Percentiles rank a stretch among this genome's conserved stretches.
phyloP scores from a whole-genome alignment of 2,888 invertebrate genomes.

The Leucoma salicis region DNA sequence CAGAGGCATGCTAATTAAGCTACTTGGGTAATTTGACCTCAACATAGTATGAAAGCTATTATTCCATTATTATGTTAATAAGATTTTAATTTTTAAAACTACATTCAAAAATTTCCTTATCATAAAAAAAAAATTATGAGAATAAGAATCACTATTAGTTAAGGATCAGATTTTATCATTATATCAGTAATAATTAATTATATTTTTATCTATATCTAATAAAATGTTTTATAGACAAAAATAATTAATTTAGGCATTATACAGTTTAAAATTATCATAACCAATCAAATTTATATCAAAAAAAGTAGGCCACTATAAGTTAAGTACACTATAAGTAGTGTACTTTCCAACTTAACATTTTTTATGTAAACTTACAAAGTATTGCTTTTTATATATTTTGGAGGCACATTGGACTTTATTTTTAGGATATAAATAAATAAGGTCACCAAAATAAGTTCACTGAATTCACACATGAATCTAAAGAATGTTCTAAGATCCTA shows the following conservation, averaged over 20 bases:
- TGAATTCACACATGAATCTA: conserved; percentile 22
- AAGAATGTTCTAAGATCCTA: conserved; percentile 20
- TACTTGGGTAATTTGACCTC: conserved; percentile 19
- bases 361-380: neutral
- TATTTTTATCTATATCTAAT: too few relatives aligned
- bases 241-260: neutral
- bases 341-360: conserved; percentile 20
- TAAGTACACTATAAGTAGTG: too few relatives aligned
- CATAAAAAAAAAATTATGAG: too few relatives aligned
- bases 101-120: too few relatives aligned
- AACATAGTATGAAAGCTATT: neutral
- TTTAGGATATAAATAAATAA: conserved; percentile 42
- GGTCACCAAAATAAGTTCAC: conserved; percentile 45
- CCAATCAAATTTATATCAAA: too few relatives aligned
- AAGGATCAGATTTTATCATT: too few relatives aligned
- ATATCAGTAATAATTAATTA: too few relatives aligned
- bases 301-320: conserved; percentile 32
- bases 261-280: too few relatives aligned
- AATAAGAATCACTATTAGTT: too few relatives aligned
- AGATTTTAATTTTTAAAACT: too few relatives aligned
- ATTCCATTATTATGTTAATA: conserved; percentile 3
- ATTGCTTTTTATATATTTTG: neutral
- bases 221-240: too few relatives aligned
- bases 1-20: conserved; percentile 48
- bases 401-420: neutral